Evolutionary conservation across 2,888 invertebrate species (phyloP).

Genomic region (Teinopalpus imperialis): DNA sequence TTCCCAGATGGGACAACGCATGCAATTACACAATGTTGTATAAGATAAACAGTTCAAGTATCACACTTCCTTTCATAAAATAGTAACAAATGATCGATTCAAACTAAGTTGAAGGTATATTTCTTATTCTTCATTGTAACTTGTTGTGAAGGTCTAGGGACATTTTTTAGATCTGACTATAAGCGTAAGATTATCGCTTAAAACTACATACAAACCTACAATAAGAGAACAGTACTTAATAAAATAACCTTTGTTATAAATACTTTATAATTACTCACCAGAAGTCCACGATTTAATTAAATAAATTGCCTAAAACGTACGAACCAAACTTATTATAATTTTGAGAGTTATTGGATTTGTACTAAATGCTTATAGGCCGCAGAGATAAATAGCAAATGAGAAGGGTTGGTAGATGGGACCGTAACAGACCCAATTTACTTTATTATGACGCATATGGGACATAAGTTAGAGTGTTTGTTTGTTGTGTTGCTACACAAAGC

Average conservation of each 20-base stretch:
- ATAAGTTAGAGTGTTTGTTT: conserved; percentile 11
- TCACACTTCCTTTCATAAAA: too few species aligned
- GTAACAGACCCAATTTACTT: conserved; percentile 20
- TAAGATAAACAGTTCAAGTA: too few species aligned
- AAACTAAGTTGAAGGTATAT: too few species aligned
- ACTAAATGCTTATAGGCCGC: conserved; percentile 14
- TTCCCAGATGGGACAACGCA: too few species aligned
- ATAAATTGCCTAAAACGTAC: not conserved
- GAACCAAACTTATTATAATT: conserved; percentile 6
- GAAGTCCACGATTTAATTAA: not conserved
- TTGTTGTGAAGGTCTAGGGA: too few species aligned
- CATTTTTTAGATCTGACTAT: too few species aligned
- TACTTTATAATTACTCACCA: not conserved
- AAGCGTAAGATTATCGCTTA: too few species aligned
- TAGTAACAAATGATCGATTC: too few species aligned
- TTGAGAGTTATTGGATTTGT: not conserved
- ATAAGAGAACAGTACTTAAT: too few species aligned
- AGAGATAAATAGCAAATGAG: conserved; percentile 23
- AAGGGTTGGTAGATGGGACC: conserved; percentile 16
- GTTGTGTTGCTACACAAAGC: conserved; percentile 1
- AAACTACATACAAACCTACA: too few species aligned
- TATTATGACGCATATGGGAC: conserved; percentile 24
- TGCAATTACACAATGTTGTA: too few species aligned
- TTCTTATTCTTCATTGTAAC: too few species aligned
- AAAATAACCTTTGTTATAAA: not conserved